Conservation (phyloP, 2,113 vertebrate species). For the Pteropus alecto region DNA sequence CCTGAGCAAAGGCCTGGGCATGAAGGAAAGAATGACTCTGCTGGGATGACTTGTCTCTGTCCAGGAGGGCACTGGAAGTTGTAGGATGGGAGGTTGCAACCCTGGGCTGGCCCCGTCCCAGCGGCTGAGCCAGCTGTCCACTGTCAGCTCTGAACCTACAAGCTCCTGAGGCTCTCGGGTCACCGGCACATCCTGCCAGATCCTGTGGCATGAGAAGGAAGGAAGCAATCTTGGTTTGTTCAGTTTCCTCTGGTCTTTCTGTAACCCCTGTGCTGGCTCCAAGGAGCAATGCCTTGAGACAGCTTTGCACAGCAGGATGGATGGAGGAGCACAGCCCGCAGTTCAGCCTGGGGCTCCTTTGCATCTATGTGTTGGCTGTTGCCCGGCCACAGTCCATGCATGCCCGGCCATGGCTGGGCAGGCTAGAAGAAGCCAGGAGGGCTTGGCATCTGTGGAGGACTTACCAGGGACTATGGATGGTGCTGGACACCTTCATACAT, state of each 20-base stretch:
- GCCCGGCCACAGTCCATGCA: neutral
- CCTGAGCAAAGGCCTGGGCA: neutral
- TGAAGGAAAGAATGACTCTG: neutral
- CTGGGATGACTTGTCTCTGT: neutral
- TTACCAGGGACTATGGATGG: neutral
- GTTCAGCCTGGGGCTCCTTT: neutral
- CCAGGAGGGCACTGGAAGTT: neutral
- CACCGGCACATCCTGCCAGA: accelerated
- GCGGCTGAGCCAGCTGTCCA: neutral
- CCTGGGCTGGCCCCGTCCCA: neutral
- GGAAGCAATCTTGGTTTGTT: constrained; percentile 31
- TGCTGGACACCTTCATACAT: neutral
- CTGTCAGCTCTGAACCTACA: neutral
- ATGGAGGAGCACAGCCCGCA: too few species aligned
- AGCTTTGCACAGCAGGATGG: neutral
- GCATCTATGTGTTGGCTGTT: neutral
- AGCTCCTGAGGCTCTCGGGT: neutral
- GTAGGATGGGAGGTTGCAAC: neutral
- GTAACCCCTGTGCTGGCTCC: neutral
- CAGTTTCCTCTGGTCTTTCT: neutral
- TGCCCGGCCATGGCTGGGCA: neutral
- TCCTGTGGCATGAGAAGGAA: neutral
- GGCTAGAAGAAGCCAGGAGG: neutral
- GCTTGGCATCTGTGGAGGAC: neutral
- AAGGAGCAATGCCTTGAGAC: neutral